A percentile compares a stretch with the other conserved stretches of the same genome.
phyloP scores from a whole-genome alignment of 2,113 vertebrate genomes.

The Machaerirhynchus nigripectus region DNA sequence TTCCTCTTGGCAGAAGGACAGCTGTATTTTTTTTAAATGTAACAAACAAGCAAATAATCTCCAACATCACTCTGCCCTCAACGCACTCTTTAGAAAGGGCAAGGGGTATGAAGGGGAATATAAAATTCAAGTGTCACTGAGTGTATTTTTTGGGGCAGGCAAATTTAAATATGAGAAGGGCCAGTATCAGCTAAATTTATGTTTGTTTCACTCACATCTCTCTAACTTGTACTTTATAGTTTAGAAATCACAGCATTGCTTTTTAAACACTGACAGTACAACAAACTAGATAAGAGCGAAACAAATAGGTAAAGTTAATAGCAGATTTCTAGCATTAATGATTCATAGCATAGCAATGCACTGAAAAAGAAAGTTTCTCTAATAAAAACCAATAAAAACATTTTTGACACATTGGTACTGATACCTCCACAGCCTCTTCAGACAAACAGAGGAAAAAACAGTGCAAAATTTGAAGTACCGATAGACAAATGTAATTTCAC shows the following conservation, averaged over 20 bases:
- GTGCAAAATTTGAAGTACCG: neutral
- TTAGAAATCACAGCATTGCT: neutral
- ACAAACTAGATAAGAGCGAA: neutral
- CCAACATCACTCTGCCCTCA: neutral
- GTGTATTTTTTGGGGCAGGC: neutral
- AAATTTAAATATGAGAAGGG: neutral
- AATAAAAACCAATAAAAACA: neutral
- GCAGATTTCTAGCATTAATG: neutral
- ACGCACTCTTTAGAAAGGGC: neutral
- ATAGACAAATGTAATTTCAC: neutral
- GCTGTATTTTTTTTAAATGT: neutral
- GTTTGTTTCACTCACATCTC: neutral
- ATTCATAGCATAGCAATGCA: neutral
- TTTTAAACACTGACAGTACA: neutral
- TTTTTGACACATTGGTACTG: neutral
- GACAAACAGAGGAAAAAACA: neutral
- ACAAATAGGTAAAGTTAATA: neutral
- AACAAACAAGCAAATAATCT: neutral
- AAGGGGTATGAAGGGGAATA: neutral
- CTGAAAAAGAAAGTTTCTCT: neutral
- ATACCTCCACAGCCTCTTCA: neutral
- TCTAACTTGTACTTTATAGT: neutral
- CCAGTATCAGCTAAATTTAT: neutral
- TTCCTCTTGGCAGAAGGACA: neutral
- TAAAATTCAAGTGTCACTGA: neutral